Percentiles rank a stretch among this genome's conserved stretches.
Evolutionary conservation across 2,113 vertebrate genomes (phyloP).

Genomic region (Gymnobelideus leadbeateri): DNA sequence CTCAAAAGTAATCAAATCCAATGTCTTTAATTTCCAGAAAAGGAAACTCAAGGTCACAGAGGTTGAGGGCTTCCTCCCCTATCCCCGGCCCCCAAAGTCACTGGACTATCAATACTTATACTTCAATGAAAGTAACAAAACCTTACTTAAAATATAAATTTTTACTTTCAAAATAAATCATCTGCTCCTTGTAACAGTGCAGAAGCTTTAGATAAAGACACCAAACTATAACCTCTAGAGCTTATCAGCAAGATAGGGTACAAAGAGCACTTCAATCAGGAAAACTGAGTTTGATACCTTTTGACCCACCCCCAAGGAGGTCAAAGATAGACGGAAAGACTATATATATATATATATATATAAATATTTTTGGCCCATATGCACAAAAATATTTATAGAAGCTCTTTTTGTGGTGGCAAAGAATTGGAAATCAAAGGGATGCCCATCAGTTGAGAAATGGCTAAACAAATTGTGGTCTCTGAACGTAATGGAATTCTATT

Average conservation of each 20-base stretch:
- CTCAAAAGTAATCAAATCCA: background rate
- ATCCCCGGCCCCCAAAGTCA: background rate
- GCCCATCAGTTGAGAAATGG: too few species aligned
- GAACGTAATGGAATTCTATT: too few species aligned
- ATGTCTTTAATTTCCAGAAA: background rate
- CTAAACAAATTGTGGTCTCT: too few species aligned
- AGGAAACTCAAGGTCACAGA: background rate
- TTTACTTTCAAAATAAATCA: background rate
- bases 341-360: background rate
- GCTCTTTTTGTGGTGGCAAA: too few species aligned
- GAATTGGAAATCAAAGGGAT: too few species aligned
- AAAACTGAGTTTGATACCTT: background rate
- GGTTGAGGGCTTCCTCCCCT: background rate
- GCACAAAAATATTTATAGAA: too few species aligned
- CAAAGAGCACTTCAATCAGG: background rate
- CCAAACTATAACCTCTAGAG: background rate
- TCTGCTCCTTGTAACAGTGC: background rate
- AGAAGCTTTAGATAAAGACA: background rate
- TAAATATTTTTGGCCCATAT: too few species aligned
- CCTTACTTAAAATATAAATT: background rate
- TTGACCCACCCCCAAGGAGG: background rate
- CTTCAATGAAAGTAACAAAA: background rate
- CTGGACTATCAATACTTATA: background rate
- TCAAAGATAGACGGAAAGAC: background rate
- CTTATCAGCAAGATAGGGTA: background rate